phyloP scores from a whole-genome alignment of 2,113 vertebrate species.

The Fukomys damarensis region DNA sequence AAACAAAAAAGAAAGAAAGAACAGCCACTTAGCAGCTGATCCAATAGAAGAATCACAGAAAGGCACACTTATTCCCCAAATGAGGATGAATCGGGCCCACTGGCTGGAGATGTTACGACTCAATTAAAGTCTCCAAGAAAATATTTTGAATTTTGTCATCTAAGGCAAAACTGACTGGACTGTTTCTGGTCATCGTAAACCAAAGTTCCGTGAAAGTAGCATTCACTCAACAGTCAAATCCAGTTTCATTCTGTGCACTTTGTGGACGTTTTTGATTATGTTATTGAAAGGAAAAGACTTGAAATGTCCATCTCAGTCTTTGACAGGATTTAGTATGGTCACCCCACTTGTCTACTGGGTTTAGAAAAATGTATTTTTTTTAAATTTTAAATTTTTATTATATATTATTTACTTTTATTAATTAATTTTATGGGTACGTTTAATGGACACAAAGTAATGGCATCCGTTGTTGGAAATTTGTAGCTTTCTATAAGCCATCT shows the following conservation, averaged over 20 bases:
- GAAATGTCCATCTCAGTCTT: not conserved
- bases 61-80: accelerated
- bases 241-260: not conserved
- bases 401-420: too few relatives aligned
- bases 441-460: too few relatives aligned
- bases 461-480: too few relatives aligned
- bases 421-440: too few relatives aligned
- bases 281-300: not conserved
- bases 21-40: too few relatives aligned
- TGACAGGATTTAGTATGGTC: not conserved
- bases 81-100: too few relatives aligned
- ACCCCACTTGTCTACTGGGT: not conserved
- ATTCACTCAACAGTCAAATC: not conserved
- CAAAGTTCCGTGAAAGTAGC: not conserved
- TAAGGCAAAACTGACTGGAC: not conserved
- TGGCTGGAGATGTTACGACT: too few relatives aligned
- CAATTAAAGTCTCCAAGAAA: not conserved
- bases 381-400: too few relatives aligned
- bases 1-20: too few relatives aligned
- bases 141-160: not conserved
- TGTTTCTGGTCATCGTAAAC: not conserved
- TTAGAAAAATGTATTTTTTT: not conserved
- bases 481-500: too few relatives aligned
- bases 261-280: not conserved
- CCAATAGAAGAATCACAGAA: not conserved